Percentiles rank a stretch among this genome's conserved stretches.
phyloP scores from a whole-genome alignment of 2,888 invertebrate species.

The Acanthococcus lagerstroemiae region DNA sequence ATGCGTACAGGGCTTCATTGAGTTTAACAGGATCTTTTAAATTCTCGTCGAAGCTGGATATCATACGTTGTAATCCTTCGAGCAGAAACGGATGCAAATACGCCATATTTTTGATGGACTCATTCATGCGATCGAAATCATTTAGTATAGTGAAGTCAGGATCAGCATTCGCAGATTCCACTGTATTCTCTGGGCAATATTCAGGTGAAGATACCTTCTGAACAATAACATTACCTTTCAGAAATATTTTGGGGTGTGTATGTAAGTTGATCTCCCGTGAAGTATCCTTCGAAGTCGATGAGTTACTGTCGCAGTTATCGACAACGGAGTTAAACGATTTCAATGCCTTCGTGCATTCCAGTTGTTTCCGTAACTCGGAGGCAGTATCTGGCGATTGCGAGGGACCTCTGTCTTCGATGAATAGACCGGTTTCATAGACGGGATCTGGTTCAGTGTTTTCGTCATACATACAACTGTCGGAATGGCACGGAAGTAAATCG shows the following conservation, averaged over 20 bases:
- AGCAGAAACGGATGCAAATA: neutral
- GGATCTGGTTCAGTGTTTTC: too few relatives aligned
- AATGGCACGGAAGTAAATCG: neutral
- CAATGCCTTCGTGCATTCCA: too few relatives aligned
- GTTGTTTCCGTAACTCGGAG: too few relatives aligned
- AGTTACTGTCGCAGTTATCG: too few relatives aligned
- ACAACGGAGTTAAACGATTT: too few relatives aligned
- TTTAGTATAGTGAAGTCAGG: neutral
- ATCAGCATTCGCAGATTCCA: neutral
- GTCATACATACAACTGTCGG: neutral
- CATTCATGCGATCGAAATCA: constrained; percentile 6
- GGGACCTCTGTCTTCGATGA: too few relatives aligned
- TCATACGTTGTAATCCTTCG: neutral
- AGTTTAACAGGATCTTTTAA: neutral
- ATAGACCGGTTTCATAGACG: too few relatives aligned
- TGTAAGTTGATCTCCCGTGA: too few relatives aligned
- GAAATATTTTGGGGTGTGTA: too few relatives aligned
- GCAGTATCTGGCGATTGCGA: too few relatives aligned
- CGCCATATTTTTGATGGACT: constrained; percentile 4
- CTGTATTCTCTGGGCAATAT: neutral
- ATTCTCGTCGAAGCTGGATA: constrained; percentile 2
- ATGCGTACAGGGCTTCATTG: neutral
- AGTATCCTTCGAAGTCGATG: too few relatives aligned
- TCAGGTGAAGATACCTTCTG: neutral
- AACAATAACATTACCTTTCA: too few relatives aligned